phyloP scores from a whole-genome alignment of 2,113 vertebrate genomes.

The Jaculus jaculus region DNA sequence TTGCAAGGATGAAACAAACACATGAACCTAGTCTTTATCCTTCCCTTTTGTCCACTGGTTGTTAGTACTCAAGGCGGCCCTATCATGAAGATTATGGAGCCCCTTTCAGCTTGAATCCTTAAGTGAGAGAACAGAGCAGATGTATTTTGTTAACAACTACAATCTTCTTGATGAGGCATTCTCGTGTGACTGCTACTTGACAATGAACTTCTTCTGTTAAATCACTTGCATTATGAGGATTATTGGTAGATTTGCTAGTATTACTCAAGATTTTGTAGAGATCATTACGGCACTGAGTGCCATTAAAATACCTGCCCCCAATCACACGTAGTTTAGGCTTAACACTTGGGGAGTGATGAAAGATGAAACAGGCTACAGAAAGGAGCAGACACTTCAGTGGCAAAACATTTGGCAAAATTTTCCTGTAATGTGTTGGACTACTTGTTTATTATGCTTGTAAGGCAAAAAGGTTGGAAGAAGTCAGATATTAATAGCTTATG shows the following conservation, averaged over 20 bases:
- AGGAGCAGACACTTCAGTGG: background rate
- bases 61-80: background rate
- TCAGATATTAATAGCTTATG: constrained; percentile 35
- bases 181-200: background rate
- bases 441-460: constrained; percentile 12
- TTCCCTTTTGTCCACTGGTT: background rate
- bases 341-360: background rate
- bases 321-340: background rate
- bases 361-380: background rate
- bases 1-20: background rate
- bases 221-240: background rate
- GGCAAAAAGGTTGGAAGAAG: background rate
- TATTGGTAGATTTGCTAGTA: background rate
- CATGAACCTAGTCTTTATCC: background rate
- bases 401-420: background rate
- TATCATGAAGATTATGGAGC: background rate
- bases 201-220: background rate
- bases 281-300: background rate
- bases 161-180: background rate
- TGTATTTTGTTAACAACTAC: background rate
- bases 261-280: background rate
- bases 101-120: background rate
- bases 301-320: background rate
- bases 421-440: background rate
- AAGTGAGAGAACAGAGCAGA: background rate